These are phyloP conservation scores for Drosophila putrida DNA, from an alignment of 2,888 invertebrate genomes.

Conservation along the genomic window DNA sequence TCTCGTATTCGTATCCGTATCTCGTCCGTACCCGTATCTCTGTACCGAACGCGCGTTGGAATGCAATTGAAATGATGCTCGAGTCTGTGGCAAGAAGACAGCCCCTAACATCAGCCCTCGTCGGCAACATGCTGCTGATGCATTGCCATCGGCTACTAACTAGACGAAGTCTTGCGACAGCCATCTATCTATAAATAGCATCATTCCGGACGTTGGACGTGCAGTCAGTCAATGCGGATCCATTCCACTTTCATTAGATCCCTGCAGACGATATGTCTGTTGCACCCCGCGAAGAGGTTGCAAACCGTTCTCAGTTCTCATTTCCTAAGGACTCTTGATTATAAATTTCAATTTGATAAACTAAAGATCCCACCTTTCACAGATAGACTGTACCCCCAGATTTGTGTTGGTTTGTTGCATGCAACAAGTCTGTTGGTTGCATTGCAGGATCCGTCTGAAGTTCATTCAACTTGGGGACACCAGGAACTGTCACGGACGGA, in stretches of 20 bases:
- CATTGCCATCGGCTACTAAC: conserved; percentile 65
- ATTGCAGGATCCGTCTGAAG: conserved; percentile 54
- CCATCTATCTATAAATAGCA: conserved; percentile 68
- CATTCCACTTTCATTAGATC: conserved; percentile 68
- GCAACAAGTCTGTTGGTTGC: conserved; percentile 56
- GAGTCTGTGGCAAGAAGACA: conserved; percentile 44
- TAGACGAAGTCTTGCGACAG: conserved; percentile 65
- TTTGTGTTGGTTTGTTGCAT: conserved; percentile 26
- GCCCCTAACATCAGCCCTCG: conserved; percentile 60
- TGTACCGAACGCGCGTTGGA: conserved; percentile 75
- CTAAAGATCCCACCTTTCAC: conserved; percentile 9
- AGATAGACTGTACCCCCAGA: conserved; percentile 31
- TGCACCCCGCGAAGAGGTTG: conserved; percentile 53
- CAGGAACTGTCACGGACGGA: conserved; percentile 44
- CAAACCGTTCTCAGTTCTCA: conserved; percentile 1
- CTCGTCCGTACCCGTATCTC: conserved; percentile 53
- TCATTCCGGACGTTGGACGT: conserved; percentile 47
- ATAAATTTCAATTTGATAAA: not conserved
- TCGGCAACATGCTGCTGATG: conserved; percentile 50
- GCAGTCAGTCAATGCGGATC: conserved; percentile 54
- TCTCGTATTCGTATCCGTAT: conserved; percentile 43
- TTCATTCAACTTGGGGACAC: conserved; percentile 67
- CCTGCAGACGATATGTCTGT: conserved; percentile 62
- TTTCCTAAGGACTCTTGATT: conserved; percentile 6
- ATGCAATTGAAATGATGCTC: conserved; percentile 75